Base-by-base conservation (phyloP, 92 coral and sea anemone species). In the Epizoanthus scotinus region DNA sequence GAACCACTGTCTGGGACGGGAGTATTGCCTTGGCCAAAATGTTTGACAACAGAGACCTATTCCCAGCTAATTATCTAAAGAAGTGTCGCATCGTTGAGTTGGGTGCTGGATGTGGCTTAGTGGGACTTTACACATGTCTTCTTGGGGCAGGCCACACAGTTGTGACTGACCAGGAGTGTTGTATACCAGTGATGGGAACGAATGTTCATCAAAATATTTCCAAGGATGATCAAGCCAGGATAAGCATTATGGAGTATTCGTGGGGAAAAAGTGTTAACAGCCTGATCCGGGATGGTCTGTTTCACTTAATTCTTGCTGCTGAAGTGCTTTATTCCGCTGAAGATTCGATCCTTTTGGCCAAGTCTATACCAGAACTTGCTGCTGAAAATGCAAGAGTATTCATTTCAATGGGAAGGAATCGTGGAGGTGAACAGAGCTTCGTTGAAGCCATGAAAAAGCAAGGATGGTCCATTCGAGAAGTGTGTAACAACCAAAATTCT, bases 1-100 rank as follows among this genome's bases (percentile, higher is more conserved):
- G 98, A 10, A 78, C 93, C n/a, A 94, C 98, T 2, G 98, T 94
- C 14, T 92, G 98, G 97, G 98, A 94, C 74, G 98, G 98, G 8
- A 94, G 98, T 77, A 90, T 94, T 14, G 95, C 90, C 10, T 92
- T 94, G 26, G 97, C 98, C 5, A 94, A 94, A 85, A 94, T 90
- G 92, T 90, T 94, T 87, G 98, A 94, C 83, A 92, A 85, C 77
- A 84, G 73, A 73, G 67, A 34, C 3, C 40, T 66, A 14, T 92
- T 88, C 67, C 89, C 93, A 18, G 24, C 49, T 44, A 68, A 77
- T 25, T 83, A 71, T 79, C 67, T 94, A 6, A 84, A 75, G 64
- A 80, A 40, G 8, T 81, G 84, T 63, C 57, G 88, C 6, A 91
- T 90, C 0, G 50, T 92, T 65, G 98, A 94, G 77, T 90, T 94